phyloP scores from a whole-genome alignment of 1,140 invertebrate genomes.

The Ooceraea biroi region DNA sequence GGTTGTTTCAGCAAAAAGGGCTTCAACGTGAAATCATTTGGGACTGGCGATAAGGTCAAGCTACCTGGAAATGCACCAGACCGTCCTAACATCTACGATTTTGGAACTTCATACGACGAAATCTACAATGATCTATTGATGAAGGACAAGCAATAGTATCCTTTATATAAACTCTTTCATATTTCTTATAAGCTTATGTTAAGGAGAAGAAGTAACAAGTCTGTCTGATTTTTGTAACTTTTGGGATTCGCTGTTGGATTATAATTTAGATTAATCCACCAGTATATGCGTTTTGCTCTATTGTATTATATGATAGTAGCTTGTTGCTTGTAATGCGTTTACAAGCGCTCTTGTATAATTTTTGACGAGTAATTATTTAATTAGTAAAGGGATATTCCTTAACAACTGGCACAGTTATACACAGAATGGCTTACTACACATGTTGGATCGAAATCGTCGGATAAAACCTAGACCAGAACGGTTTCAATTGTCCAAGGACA shows the following conservation, averaged over 20 bases:
- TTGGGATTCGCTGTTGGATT: neutral
- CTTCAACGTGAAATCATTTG: conserved; percentile 98
- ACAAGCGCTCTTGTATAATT: neutral
- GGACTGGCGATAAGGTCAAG: conserved; percentile 99
- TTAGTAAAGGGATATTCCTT: conserved; percentile 39
- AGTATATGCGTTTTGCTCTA: neutral
- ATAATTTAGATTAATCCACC: neutral
- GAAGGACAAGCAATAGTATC: conserved; percentile 96
- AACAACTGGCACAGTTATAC: conserved; percentile 91
- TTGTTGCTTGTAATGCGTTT: neutral
- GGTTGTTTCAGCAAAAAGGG: conserved; percentile 94
- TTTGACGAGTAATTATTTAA: neutral
- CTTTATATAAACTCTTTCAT: conserved; percentile 73
- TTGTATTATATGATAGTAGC: neutral
- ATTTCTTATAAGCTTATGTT: neutral
- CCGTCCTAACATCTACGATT: conserved; percentile 99
- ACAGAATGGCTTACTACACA: conserved; percentile 99
- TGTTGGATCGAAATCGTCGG: conserved; percentile 98
- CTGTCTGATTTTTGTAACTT: neutral
- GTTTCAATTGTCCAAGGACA: conserved; percentile 96
- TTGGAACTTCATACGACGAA: conserved; percentile 97
- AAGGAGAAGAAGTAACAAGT: neutral
- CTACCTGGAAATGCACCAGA: conserved; percentile 97
- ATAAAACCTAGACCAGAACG: conserved; percentile 98
- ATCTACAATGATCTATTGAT: conserved; percentile 98